A percentile compares a stretch with the other conserved stretches of the same genome.
These are phyloP conservation scores for Tetragnatha montana DNA, from an alignment of 2,888 invertebrate genomes.

Conservation along the genomic window DNA sequence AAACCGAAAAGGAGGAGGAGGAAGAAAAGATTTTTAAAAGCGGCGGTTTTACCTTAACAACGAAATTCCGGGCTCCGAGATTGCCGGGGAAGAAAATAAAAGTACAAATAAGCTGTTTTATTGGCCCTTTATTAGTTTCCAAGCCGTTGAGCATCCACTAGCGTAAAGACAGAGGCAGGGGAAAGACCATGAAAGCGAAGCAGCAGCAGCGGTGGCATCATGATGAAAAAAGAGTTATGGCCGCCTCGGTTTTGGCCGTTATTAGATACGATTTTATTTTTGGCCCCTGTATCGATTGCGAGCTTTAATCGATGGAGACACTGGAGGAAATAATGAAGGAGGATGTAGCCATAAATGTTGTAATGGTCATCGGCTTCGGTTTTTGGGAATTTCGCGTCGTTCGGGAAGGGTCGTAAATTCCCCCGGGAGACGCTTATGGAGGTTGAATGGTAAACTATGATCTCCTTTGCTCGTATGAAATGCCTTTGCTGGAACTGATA, in stretches of 20 bases:
- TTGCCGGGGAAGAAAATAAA: conserved; percentile 21
- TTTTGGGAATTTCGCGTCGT: not conserved
- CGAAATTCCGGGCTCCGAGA: conserved; percentile 25
- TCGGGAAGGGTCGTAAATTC: no score
- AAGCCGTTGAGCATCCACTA: conserved; percentile 40
- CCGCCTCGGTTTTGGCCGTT: conserved; percentile 15
- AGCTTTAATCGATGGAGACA: conserved; percentile 12
- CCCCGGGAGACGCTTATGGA: no score
- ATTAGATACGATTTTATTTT: conserved; percentile 38
- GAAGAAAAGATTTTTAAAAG: conserved; percentile 15
- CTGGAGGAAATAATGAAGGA: not conserved
- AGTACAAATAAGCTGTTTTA: conserved; percentile 41
- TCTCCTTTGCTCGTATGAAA: no score
- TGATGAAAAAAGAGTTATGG: conserved; percentile 33
- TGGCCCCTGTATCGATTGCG: not conserved
- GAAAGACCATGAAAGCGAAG: conserved; percentile 15
- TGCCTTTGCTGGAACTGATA: no score
- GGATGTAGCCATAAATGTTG: not conserved
- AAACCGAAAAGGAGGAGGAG: not conserved
- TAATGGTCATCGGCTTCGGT: not conserved
- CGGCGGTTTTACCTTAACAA: conserved; percentile 40
- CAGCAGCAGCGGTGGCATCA: no score
- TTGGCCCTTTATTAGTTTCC: conserved; percentile 54
- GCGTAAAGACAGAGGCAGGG: conserved; percentile 35
- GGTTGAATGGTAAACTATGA: no score